These are phyloP conservation scores for Podotricha telesiphe DNA, from an alignment of 2,888 invertebrate genomes.

Conservation along the genomic window DNA sequence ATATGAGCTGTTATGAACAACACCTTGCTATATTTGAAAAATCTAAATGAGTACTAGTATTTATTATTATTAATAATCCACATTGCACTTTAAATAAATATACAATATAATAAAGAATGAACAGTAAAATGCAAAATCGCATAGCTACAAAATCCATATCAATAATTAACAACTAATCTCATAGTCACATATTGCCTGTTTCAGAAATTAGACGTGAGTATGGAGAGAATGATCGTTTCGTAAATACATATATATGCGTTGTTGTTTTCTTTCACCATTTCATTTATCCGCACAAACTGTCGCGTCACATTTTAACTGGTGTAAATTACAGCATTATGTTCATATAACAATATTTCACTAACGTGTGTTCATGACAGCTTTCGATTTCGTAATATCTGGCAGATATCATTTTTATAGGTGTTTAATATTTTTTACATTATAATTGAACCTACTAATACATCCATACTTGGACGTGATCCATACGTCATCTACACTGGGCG, in stretches of 20 bases:
- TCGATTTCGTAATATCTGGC: constrained; percentile 29
- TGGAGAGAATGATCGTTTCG: constrained; percentile 74
- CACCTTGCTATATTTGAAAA: constrained; percentile 45
- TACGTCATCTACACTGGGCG: constrained; percentile 24
- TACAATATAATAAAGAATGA: neutral
- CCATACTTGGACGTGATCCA: neutral
- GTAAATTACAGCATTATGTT: constrained; percentile 24
- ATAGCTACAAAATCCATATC: neutral
- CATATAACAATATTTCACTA: constrained; percentile 39
- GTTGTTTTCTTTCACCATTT: constrained; percentile 58
- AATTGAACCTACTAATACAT: constrained; percentile 22
- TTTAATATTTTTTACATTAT: constrained; percentile 12
- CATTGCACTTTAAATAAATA: neutral
- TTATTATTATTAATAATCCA: constrained; percentile 4
- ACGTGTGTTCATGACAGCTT: constrained; percentile 79
- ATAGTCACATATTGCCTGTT: constrained; percentile 74
- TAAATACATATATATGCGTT: constrained; percentile 64
- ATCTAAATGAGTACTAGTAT: neutral
- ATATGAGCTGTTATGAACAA: constrained; percentile 78
- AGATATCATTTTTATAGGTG: constrained; percentile 13
- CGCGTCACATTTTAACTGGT: constrained; percentile 31
- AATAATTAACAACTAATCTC: constrained; percentile 45
- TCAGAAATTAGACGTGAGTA: constrained; percentile 84
- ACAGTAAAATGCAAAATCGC: neutral
- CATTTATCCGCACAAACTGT: constrained; percentile 57